Percentiles rank a stretch among this genome's conserved stretches.
phyloP scores from a whole-genome alignment of 2,888 invertebrate species.

The Eledona agricola region DNA sequence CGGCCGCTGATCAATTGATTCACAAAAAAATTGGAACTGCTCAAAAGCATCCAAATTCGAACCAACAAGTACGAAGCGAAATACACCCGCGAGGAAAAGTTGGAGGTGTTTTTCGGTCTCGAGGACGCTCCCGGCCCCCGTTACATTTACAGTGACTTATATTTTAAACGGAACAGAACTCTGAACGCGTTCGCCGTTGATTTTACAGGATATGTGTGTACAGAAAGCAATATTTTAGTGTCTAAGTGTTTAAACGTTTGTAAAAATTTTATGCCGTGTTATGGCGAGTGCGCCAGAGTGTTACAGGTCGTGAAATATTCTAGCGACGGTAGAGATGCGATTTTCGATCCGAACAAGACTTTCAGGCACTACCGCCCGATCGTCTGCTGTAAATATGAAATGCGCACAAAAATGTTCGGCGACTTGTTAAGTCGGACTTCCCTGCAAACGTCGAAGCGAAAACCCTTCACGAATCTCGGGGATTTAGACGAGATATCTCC shows the following conservation, averaged over 20 bases:
- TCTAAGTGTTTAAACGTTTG: not conserved
- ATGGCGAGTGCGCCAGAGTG: slow-evolving; percentile 13
- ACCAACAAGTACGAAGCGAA: slow-evolving; percentile 1
- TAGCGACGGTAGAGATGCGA: slow-evolving; percentile 15
- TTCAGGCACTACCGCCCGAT: slow-evolving; percentile 24
- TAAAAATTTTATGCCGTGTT: slow-evolving; percentile 28
- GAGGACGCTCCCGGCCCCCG: slow-evolving; percentile 14
- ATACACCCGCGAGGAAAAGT: slow-evolving; percentile 2
- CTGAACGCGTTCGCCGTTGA: slow-evolving; percentile 40
- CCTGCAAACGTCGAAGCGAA: slow-evolving; percentile 7
- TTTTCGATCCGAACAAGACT: slow-evolving; percentile 28
- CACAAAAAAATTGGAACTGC: slow-evolving; percentile 46
- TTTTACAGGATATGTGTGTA: slow-evolving; percentile 43
- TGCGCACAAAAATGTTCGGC: slow-evolving; percentile 13
- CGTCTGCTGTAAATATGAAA: slow-evolving; percentile 11
- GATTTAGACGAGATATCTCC: slow-evolving; percentile 59
- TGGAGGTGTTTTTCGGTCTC: not conserved
- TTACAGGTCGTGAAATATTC: slow-evolving; percentile 28
- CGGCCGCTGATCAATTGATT: slow-evolving; percentile 61
- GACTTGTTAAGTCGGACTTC: slow-evolving; percentile 33
- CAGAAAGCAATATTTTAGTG: slow-evolving; percentile 42
- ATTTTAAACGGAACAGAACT: slow-evolving; percentile 50
- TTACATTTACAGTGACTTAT: slow-evolving; percentile 53
- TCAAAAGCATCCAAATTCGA: too few species aligned
- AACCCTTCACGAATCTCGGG: slow-evolving; percentile 28